A percentile compares a stretch with the other conserved stretches of the same genome.
Evolutionary conservation across 2,888 invertebrate species (phyloP).

Genomic region (Allophyes oxyacanthae): DNA sequence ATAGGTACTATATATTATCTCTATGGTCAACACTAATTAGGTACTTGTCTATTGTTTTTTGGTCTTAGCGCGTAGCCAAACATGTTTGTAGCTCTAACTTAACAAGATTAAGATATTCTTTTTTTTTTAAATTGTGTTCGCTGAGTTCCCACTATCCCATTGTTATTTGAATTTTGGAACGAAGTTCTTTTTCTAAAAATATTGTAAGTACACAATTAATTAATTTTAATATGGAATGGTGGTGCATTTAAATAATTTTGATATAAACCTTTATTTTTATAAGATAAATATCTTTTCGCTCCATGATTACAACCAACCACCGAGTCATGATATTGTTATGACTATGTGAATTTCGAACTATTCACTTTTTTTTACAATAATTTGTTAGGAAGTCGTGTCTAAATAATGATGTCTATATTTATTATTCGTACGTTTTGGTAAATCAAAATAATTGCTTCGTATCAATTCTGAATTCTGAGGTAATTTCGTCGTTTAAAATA

Average conservation of each 20-base stretch:
- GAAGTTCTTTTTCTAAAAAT: slow-evolving; percentile 16
- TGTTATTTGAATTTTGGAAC: slow-evolving; percentile 11
- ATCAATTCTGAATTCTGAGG: slow-evolving; percentile 21
- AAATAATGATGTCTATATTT: slow-evolving; percentile 22
- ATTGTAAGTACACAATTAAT: slow-evolving; percentile 17
- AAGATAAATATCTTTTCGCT: slow-evolving; percentile 49
- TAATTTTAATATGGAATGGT: slow-evolving; percentile 24
- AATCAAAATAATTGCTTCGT: slow-evolving; percentile 43
- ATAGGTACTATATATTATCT: too few species aligned
- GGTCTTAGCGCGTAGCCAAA: too few species aligned
- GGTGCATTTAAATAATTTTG: slow-evolving; percentile 34
- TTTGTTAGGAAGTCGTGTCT: slow-evolving; percentile 28
- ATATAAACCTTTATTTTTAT: slow-evolving; percentile 33
- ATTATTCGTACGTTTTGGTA: slow-evolving; percentile 14
- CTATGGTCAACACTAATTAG: too few species aligned
- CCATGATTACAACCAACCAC: slow-evolving; percentile 25
- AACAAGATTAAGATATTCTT: too few species aligned
- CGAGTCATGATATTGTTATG: slow-evolving; percentile 31
- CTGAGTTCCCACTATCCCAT: slow-evolving; percentile 12
- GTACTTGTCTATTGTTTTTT: too few species aligned
- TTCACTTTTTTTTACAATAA: slow-evolving; percentile 24
- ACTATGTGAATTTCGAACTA: slow-evolving; percentile 45
- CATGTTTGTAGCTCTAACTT: too few species aligned
- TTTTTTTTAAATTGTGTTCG: background rate
- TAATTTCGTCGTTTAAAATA: slow-evolving; percentile 23